phyloP scores from a whole-genome alignment of 1,140 invertebrate species.

The Antheraea mylitta region DNA sequence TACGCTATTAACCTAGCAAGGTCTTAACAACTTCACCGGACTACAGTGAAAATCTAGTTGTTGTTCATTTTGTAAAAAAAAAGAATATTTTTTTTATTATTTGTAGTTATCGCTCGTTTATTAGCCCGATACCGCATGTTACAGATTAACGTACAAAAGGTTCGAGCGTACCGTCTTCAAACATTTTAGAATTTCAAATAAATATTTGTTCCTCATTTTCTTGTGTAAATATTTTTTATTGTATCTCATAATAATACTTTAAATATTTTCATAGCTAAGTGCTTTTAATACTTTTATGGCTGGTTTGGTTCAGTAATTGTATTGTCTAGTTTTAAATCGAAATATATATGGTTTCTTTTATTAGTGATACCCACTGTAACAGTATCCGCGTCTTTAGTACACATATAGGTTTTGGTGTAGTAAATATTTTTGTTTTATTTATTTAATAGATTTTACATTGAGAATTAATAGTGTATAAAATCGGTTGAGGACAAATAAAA shows the following conservation, averaged over 20 bases:
- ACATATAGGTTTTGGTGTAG: too few relatives aligned
- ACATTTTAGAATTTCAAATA: slow-evolving; percentile 2
- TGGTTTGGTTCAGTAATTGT: not conserved
- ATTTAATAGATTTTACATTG: too few relatives aligned
- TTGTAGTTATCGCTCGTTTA: not conserved
- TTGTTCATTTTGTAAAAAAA: too few relatives aligned
- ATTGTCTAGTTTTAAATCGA: not conserved
- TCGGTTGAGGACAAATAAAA: too few relatives aligned
- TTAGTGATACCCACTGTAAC: too few relatives aligned
- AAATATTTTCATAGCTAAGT: slow-evolving; percentile 2
- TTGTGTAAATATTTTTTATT: slow-evolving; percentile 2
- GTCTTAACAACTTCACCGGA: too few relatives aligned
- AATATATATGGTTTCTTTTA: not conserved
- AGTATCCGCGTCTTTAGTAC: too few relatives aligned
- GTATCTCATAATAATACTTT: not conserved
- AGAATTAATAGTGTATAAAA: too few relatives aligned
- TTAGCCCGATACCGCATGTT: not conserved
- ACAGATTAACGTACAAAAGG: slow-evolving; percentile 1
- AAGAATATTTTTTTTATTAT: too few relatives aligned
- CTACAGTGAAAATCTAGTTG: too few relatives aligned
- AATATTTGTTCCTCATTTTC: not conserved
- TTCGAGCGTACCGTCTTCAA: not conserved
- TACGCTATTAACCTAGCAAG: too few relatives aligned
- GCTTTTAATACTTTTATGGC: not conserved
- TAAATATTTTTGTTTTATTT: too few relatives aligned